Evolutionary conservation across 2,888 invertebrate genomes (phyloP).

Genomic region (Trimorus sp.): DNA sequence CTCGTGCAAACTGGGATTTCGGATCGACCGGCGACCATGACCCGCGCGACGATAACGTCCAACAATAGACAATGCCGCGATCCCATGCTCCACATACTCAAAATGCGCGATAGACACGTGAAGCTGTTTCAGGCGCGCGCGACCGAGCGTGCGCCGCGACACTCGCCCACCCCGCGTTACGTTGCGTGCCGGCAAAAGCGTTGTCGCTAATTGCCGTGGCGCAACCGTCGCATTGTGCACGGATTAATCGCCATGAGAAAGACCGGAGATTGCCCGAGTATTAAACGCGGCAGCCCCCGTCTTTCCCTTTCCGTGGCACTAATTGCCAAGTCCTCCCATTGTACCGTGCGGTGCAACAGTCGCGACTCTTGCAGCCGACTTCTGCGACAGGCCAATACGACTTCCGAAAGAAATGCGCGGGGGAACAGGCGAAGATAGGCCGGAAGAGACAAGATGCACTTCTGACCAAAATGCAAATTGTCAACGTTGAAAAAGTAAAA

Average conservation of each 20-base stretch:
- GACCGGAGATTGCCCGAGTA: slow-evolving; percentile 66
- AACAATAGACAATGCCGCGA: slow-evolving; percentile 78
- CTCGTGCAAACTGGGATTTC: slow-evolving; percentile 66
- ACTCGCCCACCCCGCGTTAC: slow-evolving; percentile 47
- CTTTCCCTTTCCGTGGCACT: slow-evolving; percentile 57
- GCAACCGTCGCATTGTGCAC: slow-evolving; percentile 74
- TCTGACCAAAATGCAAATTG: not conserved
- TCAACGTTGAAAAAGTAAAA: too few relatives aligned
- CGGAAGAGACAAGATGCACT: not conserved
- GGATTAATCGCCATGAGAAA: slow-evolving; percentile 78
- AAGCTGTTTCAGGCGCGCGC: slow-evolving; percentile 67
- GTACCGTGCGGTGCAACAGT: slow-evolving; percentile 3
- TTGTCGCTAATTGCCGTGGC: slow-evolving; percentile 77
- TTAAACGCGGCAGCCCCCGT: slow-evolving; percentile 45
- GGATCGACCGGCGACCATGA: slow-evolving; percentile 75
- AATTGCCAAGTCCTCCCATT: slow-evolving; percentile 60
- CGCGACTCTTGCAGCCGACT: slow-evolving; percentile 10
- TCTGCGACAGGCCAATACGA: not conserved
- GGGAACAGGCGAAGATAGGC: too few relatives aligned
- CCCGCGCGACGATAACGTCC: slow-evolving; percentile 72
- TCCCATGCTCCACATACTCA: slow-evolving; percentile 80
- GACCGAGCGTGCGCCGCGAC: slow-evolving; percentile 70
- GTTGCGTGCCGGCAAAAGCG: slow-evolving; percentile 70
- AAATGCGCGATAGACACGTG: slow-evolving; percentile 64
- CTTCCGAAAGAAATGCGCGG: not conserved